Percentiles rank a stretch among this genome's conserved stretches.
Conservation (phyloP, 2,797 vertebrate species). For the Rhodeus uyekii region DNA sequence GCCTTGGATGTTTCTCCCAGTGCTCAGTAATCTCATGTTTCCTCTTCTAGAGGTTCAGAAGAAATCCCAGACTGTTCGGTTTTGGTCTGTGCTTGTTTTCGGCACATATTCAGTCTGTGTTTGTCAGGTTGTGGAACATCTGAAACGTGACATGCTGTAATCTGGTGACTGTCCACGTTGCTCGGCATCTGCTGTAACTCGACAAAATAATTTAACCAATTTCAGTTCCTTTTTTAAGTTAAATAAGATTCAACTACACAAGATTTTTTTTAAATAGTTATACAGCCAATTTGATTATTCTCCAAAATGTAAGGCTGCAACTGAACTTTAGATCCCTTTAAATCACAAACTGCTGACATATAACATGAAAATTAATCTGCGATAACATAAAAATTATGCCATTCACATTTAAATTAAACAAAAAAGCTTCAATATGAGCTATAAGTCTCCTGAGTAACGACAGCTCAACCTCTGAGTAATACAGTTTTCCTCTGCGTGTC, state of each 20-base stretch:
- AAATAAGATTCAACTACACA: too few species aligned
- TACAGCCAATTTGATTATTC: neutral
- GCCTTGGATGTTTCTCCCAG: neutral
- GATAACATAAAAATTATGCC: neutral
- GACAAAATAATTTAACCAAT: neutral
- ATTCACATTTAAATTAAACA: neutral
- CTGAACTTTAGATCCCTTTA: neutral
- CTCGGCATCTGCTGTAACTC: neutral
- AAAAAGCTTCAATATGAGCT: neutral
- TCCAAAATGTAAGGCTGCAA: too few species aligned
- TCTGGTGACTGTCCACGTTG: neutral
- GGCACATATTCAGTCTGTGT: neutral
- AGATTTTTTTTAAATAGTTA: too few species aligned
- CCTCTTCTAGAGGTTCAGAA: neutral
- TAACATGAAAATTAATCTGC: neutral
- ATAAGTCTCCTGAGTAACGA: neutral
- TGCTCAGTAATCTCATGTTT: neutral
- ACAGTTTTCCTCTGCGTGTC: neutral
- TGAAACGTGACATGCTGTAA: neutral
- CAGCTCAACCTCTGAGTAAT: neutral
- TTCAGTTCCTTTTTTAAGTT: too few species aligned
- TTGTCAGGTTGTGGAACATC: neutral
- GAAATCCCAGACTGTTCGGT: neutral
- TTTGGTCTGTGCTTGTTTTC: neutral
- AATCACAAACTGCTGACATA: neutral